A percentile compares a stretch with the other conserved stretches of the same genome.
Evolutionary conservation across 2,113 vertebrate species (phyloP).

Genomic region (Probosciger aterrimus): DNA sequence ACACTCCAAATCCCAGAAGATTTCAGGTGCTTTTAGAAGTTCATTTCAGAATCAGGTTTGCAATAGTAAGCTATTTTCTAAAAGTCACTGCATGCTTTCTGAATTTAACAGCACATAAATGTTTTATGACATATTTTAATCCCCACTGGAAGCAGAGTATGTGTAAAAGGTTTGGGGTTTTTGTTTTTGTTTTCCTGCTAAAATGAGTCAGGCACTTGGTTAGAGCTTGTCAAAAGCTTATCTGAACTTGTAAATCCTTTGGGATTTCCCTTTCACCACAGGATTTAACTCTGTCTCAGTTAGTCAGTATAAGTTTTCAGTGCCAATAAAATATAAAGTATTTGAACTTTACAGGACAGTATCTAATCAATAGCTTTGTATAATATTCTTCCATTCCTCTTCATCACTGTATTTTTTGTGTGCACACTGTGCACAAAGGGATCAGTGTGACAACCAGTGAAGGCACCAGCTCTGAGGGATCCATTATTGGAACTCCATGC

Average conservation of each 20-base stretch:
- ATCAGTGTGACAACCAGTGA: not conserved
- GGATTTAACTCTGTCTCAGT: not conserved
- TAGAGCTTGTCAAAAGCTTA: slow-evolving; percentile 48
- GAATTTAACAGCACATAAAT: slow-evolving; percentile 43
- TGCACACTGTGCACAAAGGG: not conserved
- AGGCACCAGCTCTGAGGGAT: not conserved
- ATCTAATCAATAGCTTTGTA: not conserved
- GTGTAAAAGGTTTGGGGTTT: not conserved
- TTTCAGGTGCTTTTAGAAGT: slow-evolving; percentile 1
- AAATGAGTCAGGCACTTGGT: not conserved
- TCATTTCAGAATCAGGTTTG: not conserved
- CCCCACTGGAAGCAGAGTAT: not conserved
- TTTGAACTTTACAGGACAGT: not conserved
- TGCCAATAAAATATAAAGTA: not conserved
- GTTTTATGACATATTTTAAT: slow-evolving; percentile 39
- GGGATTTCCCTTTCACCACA: not conserved
- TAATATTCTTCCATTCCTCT: not conserved
- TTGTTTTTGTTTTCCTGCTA: not conserved
- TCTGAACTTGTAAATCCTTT: slow-evolving; percentile 47
- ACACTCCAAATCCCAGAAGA: not conserved
- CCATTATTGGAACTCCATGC: not conserved
- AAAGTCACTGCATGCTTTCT: slow-evolving; percentile 8
- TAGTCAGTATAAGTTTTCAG: not conserved
- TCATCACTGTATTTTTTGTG: not conserved
- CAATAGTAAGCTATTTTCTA: not conserved